phyloP scores from a whole-genome alignment of 2,888 invertebrate genomes.

The Stictocephala bisonia region DNA sequence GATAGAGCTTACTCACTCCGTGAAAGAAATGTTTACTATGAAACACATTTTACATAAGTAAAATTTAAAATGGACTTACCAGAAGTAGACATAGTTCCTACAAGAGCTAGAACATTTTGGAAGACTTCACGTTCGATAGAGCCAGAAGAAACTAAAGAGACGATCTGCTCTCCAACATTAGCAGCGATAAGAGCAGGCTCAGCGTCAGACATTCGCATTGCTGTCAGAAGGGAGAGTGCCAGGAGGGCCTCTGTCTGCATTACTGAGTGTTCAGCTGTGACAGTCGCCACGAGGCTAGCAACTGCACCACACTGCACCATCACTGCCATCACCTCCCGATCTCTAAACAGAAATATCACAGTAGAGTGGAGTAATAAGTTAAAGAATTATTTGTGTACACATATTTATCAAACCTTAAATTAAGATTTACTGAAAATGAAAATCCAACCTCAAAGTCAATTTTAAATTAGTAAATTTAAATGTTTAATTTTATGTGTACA shows the following conservation, averaged over 20 bases:
- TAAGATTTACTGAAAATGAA: no score
- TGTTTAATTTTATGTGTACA: no score
- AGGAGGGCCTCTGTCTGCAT: constrained; percentile 89
- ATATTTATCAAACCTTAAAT: no score
- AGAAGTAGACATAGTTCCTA: constrained; percentile 57
- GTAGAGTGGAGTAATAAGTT: no score
- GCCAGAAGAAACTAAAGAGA: constrained; percentile 49
- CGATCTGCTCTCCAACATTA: constrained; percentile 64
- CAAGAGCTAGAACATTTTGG: constrained; percentile 57
- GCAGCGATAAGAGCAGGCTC: constrained; percentile 64
- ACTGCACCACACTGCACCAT: constrained; percentile 72
- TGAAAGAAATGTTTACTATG: no score
- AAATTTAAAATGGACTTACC: constrained; percentile 50
- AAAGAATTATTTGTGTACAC: no score
- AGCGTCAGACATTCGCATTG: constrained; percentile 62
- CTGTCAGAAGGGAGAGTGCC: constrained; percentile 74
- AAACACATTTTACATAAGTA: no score
- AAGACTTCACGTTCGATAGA: constrained; percentile 57
- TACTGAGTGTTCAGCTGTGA: constrained; percentile 82
- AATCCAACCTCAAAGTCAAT: no score
- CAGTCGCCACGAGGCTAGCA: constrained; percentile 83
- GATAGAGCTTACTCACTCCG: no score
- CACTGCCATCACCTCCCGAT: constrained; percentile 65
- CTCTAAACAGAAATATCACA: no score
- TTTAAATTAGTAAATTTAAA: no score